Percentiles rank a stretch among this genome's conserved stretches.
Conservation (phyloP, 53 echinoderm and acorn worm species). For the Astropecten irregularis region DNA sequence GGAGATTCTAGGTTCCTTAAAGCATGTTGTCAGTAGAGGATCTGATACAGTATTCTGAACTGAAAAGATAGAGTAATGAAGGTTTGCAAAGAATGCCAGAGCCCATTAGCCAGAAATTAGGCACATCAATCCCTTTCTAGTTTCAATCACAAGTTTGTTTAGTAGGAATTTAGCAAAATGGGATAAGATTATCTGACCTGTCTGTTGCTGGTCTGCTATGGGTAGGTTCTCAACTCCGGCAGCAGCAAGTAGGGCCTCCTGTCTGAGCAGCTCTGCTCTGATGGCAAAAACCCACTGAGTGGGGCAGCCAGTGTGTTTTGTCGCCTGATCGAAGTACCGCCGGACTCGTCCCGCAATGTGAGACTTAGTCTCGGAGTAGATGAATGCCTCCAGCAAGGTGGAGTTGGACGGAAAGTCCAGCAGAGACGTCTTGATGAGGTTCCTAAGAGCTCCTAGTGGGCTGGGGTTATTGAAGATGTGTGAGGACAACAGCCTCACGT, state of each 20-base stretch:
- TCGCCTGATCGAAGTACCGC: constrained; percentile 80
- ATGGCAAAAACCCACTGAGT: constrained; percentile 83
- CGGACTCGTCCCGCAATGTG: constrained; percentile 87
- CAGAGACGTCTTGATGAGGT: constrained; percentile 77
- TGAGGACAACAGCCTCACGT: constrained; percentile 67
- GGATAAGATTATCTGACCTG: background rate
- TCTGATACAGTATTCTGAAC: too few relatives aligned
- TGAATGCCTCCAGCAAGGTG: constrained; percentile 69
- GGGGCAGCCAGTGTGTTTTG: constrained; percentile 48
- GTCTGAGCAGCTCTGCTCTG: constrained; percentile 72
- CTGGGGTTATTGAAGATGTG: constrained; percentile 69
- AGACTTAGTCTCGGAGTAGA: constrained; percentile 72
- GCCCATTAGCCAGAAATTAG: too few relatives aligned
- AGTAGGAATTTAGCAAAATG: too few relatives aligned
- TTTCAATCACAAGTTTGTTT: too few relatives aligned
- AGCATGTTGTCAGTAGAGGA: too few relatives aligned
- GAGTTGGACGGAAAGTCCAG: constrained; percentile 66
- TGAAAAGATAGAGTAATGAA: too few relatives aligned
- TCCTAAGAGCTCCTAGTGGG: constrained; percentile 68
- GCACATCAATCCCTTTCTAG: too few relatives aligned
- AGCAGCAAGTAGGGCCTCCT: constrained; percentile 31
- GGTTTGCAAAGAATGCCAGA: too few relatives aligned
- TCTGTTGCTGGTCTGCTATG: background rate
- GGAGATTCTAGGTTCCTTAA: too few relatives aligned
- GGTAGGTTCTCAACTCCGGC: background rate